Base-by-base conservation (phyloP, 2,113 vertebrate species). In the Entelurus aequoreus region DNA sequence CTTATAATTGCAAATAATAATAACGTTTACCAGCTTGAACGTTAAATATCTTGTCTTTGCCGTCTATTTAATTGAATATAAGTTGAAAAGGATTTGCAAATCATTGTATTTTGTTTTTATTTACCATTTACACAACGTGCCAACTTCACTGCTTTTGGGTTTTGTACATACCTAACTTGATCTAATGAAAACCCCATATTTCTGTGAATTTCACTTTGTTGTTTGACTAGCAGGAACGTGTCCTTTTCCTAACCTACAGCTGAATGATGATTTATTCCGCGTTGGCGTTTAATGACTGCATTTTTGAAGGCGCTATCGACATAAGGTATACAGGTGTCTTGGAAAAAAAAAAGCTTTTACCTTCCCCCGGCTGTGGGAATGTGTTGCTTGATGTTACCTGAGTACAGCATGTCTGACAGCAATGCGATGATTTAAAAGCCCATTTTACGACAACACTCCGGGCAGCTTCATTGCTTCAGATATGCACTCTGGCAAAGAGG, bases 401-500 rank as follows among this genome's bases (percentile, higher is more conserved):
- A 71, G 54, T 15, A 5, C 68, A 36, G 6, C 60, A 6, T n/a
- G 6, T 28, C 52, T 75, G 73, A 71, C 44, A 65, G 53, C 49
- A 37, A 37, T 62, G 54, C 36, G 58, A 47, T 60, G 38, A 70
- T 63, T 74, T 48, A 62, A 64, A 76, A 54, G 54, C 56, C 53
- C 11, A 52, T 11, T 6, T 58, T 37, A 59, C 53, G 44, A 65
- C 60, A 28, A 54, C 49, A 56, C 13, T 61, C 19, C 36, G 48
- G 19, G 11, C 14, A 64, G 35, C 19, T 42, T 61, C 59, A 58
- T 16, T 21, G 48, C 58, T 12, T 47, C 37, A 47, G 40, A 62
- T 48, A 68, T 69, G 56, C 74, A 63, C 50, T 44, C 19, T 62
- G 51, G 72, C 70, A 69, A 70, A 66, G 74, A 46, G 61, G 58